Base-by-base conservation (phyloP, 2,797 vertebrate genomes). In the Schizothorax lantsangensis region DNA sequence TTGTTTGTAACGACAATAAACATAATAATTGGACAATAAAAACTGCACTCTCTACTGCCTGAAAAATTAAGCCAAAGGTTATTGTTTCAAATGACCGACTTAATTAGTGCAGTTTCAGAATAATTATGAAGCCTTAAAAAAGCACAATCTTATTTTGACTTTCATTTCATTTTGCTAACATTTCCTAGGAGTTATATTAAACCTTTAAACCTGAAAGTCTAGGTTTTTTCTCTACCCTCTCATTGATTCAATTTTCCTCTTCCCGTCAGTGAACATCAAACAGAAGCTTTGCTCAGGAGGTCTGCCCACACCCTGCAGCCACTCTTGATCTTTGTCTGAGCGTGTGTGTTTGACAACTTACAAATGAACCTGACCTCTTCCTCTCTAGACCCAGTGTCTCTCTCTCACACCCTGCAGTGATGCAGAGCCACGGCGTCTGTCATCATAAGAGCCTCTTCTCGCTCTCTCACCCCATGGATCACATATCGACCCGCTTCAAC, bases 321-420 rank as follows among this genome's bases (percentile, higher is more conserved):
- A 81, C 88, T 92, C 90, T 92, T 94, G 91, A 94, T 92, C 90
- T 92, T 90, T 89, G 92, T 93, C 89, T 64, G 47, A 89, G 86
- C 81, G 74, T 90, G 86, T 91, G 87, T 90, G 89, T 94, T 93
- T 92, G 92, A 94, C 92, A 93, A 92, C 90, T 88, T 90, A 94
- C 93, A 95, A 93, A 94, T 95, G 90, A 94, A 91, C 89, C 88
- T 92, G 91, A 94, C 93, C 92, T 88, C 88, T 89, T 84, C 88
- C 91, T 86, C 92, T 91, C 90, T 88, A 91, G 90, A 78, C 88
- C 71, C 85, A 84, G 66, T 62, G 64, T 62, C 52, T 75, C 79
- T 36, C 71, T 57, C 75, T 52, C 72, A 52, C 79, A 69, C 86
- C 88, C 82, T 49, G 33, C 74, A 72, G 80, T 66, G 72, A 57